These are phyloP conservation scores for Stomatorhinus walkeri DNA, from an alignment of 2,797 vertebrate species.

Conservation along the genomic window DNA sequence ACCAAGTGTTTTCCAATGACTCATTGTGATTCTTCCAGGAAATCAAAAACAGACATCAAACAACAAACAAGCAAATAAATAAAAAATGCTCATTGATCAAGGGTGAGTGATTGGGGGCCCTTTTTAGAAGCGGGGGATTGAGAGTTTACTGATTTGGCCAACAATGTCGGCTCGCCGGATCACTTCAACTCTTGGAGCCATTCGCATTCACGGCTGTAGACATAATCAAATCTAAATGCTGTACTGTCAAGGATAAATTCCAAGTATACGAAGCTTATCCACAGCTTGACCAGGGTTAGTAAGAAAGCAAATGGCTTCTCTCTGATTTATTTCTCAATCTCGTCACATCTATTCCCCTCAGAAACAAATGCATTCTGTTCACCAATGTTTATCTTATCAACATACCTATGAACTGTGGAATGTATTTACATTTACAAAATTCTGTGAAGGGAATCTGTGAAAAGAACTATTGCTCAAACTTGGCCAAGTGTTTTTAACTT, in stretches of 20 bases:
- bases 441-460: slow-evolving; percentile 9
- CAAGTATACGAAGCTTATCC: not conserved
- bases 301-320: not conserved
- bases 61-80: not conserved
- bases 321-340: slow-evolving; percentile 9
- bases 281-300: not conserved
- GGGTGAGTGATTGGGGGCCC: not conserved
- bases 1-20: not conserved
- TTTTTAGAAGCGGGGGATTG: not conserved
- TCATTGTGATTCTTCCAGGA: not conserved
- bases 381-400: slow-evolving; percentile 21
- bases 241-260: slow-evolving; percentile 1
- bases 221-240: slow-evolving; percentile 12
- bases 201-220: not conserved
- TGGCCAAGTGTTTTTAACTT: slow-evolving; percentile 15
- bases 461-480: slow-evolving; percentile 22
- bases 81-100: not conserved
- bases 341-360: not conserved
- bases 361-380: slow-evolving; percentile 15
- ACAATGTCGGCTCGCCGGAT: not conserved
- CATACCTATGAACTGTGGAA: slow-evolving; percentile 16
- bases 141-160: not conserved
- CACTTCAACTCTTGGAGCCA: not conserved
- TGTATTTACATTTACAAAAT: slow-evolving; percentile 5
- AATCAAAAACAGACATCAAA: not conserved